phyloP scores from a whole-genome alignment of 2,113 vertebrate species.

The Lanius ludovicianus region DNA sequence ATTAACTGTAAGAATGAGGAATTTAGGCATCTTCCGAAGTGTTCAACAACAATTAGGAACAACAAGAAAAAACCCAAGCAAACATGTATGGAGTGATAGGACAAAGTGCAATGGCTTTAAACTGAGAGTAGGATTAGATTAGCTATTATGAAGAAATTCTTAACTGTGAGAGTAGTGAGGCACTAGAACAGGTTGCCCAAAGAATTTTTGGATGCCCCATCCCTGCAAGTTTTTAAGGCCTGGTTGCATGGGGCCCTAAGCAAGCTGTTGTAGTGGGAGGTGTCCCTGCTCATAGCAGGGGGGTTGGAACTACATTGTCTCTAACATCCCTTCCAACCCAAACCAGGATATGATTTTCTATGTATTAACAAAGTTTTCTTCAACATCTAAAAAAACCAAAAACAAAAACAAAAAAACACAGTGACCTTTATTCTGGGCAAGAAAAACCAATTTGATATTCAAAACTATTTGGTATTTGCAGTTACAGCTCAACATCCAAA shows the following conservation, averaged over 20 bases:
- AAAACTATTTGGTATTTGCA: not conserved
- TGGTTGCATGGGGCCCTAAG: not conserved
- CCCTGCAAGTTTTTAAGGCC: not conserved
- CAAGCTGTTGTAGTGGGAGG: not conserved
- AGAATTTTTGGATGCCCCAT: not conserved
- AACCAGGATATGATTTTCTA: not conserved
- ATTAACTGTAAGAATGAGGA: slow-evolving; percentile 12
- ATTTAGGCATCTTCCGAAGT: not conserved
- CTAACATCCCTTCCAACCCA: not conserved
- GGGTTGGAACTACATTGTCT: not conserved
- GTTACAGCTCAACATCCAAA: not conserved
- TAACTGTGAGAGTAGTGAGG: not conserved
- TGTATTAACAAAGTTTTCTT: not conserved
- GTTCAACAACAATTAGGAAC: not conserved
- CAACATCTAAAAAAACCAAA: not conserved
- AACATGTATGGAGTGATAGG: not conserved
- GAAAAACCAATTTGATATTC: not conserved
- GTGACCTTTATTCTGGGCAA: not conserved
- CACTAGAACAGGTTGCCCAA: not conserved
- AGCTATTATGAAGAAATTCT: not conserved
- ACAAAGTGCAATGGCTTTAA: not conserved
- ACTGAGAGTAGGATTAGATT: not conserved
- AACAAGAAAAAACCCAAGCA: not conserved
- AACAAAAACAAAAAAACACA: not conserved
- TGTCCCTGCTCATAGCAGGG: not conserved